Evolutionary conservation across 2,888 invertebrate species (phyloP).

Genomic region (Parelbella ahira): DNA sequence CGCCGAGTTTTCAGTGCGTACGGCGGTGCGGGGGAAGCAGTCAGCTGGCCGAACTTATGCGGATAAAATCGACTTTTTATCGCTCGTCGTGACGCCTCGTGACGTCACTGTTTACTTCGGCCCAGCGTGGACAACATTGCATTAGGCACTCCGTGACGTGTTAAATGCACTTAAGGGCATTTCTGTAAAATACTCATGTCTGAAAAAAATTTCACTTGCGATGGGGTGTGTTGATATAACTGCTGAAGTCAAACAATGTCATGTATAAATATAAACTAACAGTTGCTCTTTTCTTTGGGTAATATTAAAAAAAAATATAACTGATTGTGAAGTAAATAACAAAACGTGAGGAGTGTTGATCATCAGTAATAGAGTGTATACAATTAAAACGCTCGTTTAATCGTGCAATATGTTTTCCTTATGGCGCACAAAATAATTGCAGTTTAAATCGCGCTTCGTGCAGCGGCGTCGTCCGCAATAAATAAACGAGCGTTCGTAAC

Average conservation of each 20-base stretch:
- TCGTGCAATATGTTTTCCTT: slow-evolving; percentile 69
- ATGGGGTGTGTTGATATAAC: too few relatives aligned
- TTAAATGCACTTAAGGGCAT: slow-evolving; percentile 2
- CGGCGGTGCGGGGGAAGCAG: slow-evolving; percentile 57
- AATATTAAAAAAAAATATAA: too few relatives aligned
- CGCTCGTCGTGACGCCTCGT: slow-evolving; percentile 74
- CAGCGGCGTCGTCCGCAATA: slow-evolving; percentile 71
- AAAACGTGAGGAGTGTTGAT: too few relatives aligned
- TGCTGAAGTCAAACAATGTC: too few relatives aligned
- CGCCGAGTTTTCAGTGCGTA: slow-evolving; percentile 68
- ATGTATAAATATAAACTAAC: too few relatives aligned
- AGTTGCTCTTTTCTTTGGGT: too few relatives aligned
- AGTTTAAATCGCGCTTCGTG: slow-evolving; percentile 73
- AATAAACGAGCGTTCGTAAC: slow-evolving; percentile 69
- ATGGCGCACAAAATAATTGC: slow-evolving; percentile 71
- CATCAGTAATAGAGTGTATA: too few relatives aligned
- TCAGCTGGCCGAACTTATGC: slow-evolving; percentile 80
- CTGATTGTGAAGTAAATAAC: too few relatives aligned
- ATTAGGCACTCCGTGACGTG: slow-evolving; percentile 24
- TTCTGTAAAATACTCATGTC: too few relatives aligned
- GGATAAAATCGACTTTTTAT: slow-evolving; percentile 81
- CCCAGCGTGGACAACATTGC: slow-evolving; percentile 35
- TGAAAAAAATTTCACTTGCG: too few relatives aligned
- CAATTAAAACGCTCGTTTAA: slow-evolving; percentile 32
- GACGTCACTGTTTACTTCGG: slow-evolving; percentile 79